Percentiles rank a stretch among this genome's conserved stretches.
phyloP scores from a whole-genome alignment of 2,113 vertebrate species.

The Planiliza haematocheilus region DNA sequence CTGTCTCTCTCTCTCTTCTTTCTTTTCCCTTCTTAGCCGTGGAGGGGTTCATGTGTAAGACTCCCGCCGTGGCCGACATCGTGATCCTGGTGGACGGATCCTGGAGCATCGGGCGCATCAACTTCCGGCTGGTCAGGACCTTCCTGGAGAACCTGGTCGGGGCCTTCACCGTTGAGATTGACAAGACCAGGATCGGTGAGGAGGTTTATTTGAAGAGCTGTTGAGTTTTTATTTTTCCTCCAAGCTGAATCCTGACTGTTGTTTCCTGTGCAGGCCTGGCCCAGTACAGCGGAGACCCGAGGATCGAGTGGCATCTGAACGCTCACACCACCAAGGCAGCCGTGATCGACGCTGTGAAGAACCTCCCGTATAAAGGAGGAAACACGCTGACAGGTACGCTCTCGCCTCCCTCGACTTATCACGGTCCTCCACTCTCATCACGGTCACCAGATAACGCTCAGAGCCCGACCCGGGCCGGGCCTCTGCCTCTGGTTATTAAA shows the following conservation, averaged over 20 bases:
- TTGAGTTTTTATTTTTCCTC: background rate
- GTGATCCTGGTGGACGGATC: slow-evolving; percentile 97
- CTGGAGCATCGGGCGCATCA: slow-evolving; percentile 97
- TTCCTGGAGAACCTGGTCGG: slow-evolving; percentile 95
- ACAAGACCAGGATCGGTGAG: slow-evolving; percentile 93
- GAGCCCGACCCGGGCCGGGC: slow-evolving; percentile 7
- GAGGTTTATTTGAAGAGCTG: background rate
- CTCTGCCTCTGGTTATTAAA: background rate
- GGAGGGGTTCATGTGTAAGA: slow-evolving; percentile 88
- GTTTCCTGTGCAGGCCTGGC: slow-evolving; percentile 86
- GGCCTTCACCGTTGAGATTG: slow-evolving; percentile 90
- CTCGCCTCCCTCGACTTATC: background rate
- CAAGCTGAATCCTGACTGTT: background rate
- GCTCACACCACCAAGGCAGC: slow-evolving; percentile 89
- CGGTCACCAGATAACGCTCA: slow-evolving; percentile 1
- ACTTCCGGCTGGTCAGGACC: slow-evolving; percentile 93
- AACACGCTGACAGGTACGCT: slow-evolving; percentile 93
- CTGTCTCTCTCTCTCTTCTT: background rate
- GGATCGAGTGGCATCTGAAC: slow-evolving; percentile 97
- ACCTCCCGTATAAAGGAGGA: slow-evolving; percentile 96
- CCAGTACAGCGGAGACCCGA: slow-evolving; percentile 96
- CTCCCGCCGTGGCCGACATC: slow-evolving; percentile 90
- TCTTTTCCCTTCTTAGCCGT: slow-evolving; percentile 63
- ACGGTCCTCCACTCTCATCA: background rate
- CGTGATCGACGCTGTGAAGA: slow-evolving; percentile 93